Base-by-base conservation (phyloP, 2,113 vertebrate genomes). In the Orthochromis malagaraziensis region DNA sequence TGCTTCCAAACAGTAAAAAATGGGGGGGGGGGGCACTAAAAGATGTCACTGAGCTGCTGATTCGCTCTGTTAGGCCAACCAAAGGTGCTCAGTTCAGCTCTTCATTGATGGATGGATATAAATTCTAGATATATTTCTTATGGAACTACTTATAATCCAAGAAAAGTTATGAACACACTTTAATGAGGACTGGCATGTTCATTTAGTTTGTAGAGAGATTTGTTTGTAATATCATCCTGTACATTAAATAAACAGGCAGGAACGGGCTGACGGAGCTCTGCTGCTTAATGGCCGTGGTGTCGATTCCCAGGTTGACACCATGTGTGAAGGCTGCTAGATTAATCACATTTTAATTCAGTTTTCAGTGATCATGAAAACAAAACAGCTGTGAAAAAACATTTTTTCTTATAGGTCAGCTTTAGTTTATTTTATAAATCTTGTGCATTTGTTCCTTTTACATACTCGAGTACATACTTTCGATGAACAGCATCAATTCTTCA, bases 351-450 rank as follows among this genome's bases (percentile, higher is more conserved):
- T 65, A n/a, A 35, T 60, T 60, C 14, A 60, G 26, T 60, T 17
- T 60, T 60, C 57, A 60, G 26, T 31, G 57, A 60, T 60, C 0
- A 60, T 31, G 60, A 35, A 63, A 63, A 11, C 16, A 63, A 35
- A 35, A 33, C 2, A 33, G 29, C 0, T 31, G 1, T 31, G 57
- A 21, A 58, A 58, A 9, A 29, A 31, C 14, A 2, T 17, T 17
- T 29, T 31, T 63, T n/a, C 31, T 12, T n/a, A 35, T 65, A 65
- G 60, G 3, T 65, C 60, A 35, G 17, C 31, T 19, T 63, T 35
- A 0, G 17, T 38, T 68, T 21, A 3, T 68, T 21, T 21, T 40
- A 68, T 40, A 0, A 68, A 4, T 68, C 9, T 63, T 63, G 29
- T 35, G 1, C 29, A 19, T 63, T 63, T 35, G 29, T 0, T 0